Evolutionary conservation across 2,888 invertebrate species (phyloP).

Genomic region (Eutolmus rufibarbis): DNA sequence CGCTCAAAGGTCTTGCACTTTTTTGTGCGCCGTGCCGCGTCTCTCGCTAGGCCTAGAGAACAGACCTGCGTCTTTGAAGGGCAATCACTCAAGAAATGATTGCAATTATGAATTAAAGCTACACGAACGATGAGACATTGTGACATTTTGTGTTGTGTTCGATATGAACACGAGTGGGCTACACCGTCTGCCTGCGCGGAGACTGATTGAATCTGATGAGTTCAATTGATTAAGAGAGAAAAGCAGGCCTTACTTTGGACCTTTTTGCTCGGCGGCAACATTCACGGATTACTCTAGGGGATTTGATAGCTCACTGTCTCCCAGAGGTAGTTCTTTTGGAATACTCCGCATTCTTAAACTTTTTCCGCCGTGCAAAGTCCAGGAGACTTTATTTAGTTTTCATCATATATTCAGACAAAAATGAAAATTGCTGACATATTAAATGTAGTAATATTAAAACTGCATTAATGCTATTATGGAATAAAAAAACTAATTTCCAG

Average conservation of each 20-base stretch:
- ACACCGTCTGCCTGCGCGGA: not conserved
- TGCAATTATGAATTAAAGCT: constrained; percentile 46
- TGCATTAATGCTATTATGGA: not conserved
- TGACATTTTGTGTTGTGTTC: constrained; percentile 31
- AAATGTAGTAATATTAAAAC: not conserved
- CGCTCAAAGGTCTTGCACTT: not conserved
- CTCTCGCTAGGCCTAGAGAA: not conserved
- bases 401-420: not conserved
- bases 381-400: not conserved
- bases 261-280: not conserved
- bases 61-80: constrained; percentile 43
- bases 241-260: not conserved
- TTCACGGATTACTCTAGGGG: not conserved
- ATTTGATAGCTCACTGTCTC: not conserved
- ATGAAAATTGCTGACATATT: not conserved
- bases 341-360: not conserved
- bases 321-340: not conserved
- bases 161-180: constrained; percentile 23
- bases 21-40: not conserved
- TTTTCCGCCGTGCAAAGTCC: not conserved
- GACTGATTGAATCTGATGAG: constrained; percentile 20
- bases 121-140: constrained; percentile 17
- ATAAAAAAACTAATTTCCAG: not conserved
- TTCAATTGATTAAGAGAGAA: constrained; percentile 19
- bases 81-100: constrained; percentile 47